Base-by-base conservation (phyloP, 2,888 invertebrate species). In the Caenorhabditis panamensis region DNA sequence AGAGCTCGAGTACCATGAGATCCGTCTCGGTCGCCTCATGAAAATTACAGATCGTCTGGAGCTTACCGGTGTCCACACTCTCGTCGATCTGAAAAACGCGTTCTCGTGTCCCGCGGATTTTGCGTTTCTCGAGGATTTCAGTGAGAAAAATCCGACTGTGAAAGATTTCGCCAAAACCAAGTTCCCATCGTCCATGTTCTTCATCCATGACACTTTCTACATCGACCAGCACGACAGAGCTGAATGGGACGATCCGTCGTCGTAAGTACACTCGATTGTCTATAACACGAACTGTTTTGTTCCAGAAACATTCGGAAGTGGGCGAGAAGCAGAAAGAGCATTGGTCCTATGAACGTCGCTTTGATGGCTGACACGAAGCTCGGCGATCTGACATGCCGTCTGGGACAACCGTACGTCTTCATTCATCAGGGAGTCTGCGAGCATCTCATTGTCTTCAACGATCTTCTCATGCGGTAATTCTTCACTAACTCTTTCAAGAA, bases 341-440 rank as follows among this genome's bases (percentile, higher is more conserved):
- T 93, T 49, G 93, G 93, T 5, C 90, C 92, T 0, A 93, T 94
- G 82, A 89, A 92, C 58, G 92, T 92, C 18, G 92, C 91, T 5
- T 77, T 72, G 37, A 88, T 89, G 79, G 53, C 51, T 6, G 61
- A 75, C 6, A 78, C 75, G 44, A 82, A 82, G 61, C 58, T 94
- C 49, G 86, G 91, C 18, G 93, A 93, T 83, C 90, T 94, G 20
- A 92, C 89, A 8, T 90, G 93, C 6, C 92, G 93, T 51, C 90
- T 94, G 6, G 95, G 95, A 0, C 93, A 94, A 89, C 94, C 95
- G 0, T 94, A 94, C 93, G 93, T 97, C 0, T 97, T 95, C 92
- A 93, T 95, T 79, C 97, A 97, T 92, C 95, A 96, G 91, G 96
- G 96, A 9, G 93, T 94, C 89, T 97, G 97, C 92, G 96, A 97